Percentiles rank a stretch among this genome's conserved stretches.
phyloP scores from a whole-genome alignment of 2,113 vertebrate species.

The Romanogobio albipinnatus region DNA sequence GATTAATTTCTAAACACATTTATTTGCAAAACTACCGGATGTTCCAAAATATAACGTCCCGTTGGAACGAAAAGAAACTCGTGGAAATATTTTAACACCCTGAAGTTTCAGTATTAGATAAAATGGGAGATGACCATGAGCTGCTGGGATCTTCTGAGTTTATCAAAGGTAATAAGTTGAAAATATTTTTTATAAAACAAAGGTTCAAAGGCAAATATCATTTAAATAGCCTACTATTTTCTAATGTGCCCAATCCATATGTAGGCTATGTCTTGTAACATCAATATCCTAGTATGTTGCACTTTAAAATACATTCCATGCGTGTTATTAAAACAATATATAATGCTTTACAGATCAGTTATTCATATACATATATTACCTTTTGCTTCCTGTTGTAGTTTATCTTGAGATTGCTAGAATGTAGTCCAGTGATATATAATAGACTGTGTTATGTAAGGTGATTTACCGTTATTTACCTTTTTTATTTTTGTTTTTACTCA shows the following conservation, averaged over 20 bases:
- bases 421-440: neutral
- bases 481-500: neutral
- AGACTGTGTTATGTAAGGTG: neutral
- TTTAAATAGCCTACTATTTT: neutral
- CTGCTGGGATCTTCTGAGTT: conserved; percentile 29
- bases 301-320: neutral
- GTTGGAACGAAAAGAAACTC: neutral
- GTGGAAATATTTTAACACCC: neutral
- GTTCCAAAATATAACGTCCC: neutral
- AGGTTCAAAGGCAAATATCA: neutral
- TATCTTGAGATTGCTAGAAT: neutral
- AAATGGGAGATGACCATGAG: conserved; percentile 40
- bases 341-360: neutral
- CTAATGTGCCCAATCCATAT: neutral
- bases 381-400: neutral
- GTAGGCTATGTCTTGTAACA: neutral
- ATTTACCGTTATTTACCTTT: neutral
- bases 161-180: conserved; percentile 46
- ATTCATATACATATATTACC: neutral
- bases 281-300: neutral
- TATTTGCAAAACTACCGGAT: neutral
- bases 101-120: neutral
- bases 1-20: neutral
- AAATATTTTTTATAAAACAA: neutral
- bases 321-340: neutral